Evolutionary conservation across 92 coral and sea anemone species (phyloP), one percentile per base, ranked within the genome.

Genomic region (Parazoanthus swiftii): DNA sequence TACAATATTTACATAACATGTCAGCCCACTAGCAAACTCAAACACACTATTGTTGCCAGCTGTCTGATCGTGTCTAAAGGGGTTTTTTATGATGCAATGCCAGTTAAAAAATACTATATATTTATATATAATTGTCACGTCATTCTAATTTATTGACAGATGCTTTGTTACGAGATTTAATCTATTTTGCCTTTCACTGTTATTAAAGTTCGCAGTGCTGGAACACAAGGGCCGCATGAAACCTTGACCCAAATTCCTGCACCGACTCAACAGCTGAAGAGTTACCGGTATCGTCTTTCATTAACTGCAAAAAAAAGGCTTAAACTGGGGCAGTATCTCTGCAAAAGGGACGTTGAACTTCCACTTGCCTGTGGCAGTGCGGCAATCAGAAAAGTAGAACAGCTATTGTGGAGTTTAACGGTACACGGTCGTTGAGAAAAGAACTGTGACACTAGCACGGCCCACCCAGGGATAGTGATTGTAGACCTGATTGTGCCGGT

Each of bases 391-490:
- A 51, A 33, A 29, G 59, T 33, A 79, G 35, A 79, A 54, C 82
- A 15, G 10, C 43, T 50, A n/a, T 79, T 50, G 58, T 25, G 80
- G 39, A 23, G 35, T 44, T 78, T 79, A 46, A 50, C 82, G 82
- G 68, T 79, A 42, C 7, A 37, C 23, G 63, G 20, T n/a, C 58
- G 26, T 9, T 72, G 76, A 71, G 63, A 84, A 84, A 84, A 36
- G 42, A 21, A 23, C 29, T 1, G n/a, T 21, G 26, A 71, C 44
- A 29, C 14, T 26, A 0, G 23, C 58, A 14, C 46, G 29, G 59
- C 79, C 66, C 79, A 70, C 87, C 79, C 67, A 71, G 79, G 39
- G 42, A 84, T 77, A 43, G 39, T 72, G 87, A 84, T 50, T 39
- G 58, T 42, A 26, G 59, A 18, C 50, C 33, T 70, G 67, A 71